Base-by-base conservation (phyloP, 1,140 invertebrate species). In the Fopius arisanus region DNA sequence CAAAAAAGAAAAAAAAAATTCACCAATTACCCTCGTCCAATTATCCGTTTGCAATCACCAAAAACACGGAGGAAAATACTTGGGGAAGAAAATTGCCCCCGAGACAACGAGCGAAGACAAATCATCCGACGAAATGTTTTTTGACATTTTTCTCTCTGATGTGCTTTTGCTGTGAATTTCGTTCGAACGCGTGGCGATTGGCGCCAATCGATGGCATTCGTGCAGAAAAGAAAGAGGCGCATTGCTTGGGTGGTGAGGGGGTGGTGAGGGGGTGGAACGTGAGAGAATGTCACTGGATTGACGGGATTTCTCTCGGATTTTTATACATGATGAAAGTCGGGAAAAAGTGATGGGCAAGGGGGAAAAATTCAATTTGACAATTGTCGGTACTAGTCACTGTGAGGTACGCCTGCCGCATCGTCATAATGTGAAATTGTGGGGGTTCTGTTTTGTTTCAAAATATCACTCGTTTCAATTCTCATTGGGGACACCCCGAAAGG, bases 141-240 rank as follows among this genome's bases (percentile, higher is more conserved):
- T 12, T 28, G 54, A 59, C 23, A 26, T 59, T 28, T 37, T 37
- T 48, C 6, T 28, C 41, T 67, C 41, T 67, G n/a, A 62, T 72
- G 21, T 28, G 14, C 48, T 59, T 37, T 26, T 28, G 19, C 2
- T 59, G 19, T 6, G 12, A 59, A 59, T 23, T 28, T 6, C 21
- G 23, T 28, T 7, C 23, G 54, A 59, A 59, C 23, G 33, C 33
- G 54, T 59, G 54, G 54, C 54, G 23, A 59, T 59, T 59, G 54
- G 54, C 19, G 43, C 43, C 43, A 59, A 59, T 59, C 54, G 54
- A 59, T 59, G 23, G 19, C 54, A 59, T 59, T 59, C 54, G 54
- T 21, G 54, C 23, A 26, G 54, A 59, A 59, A 26, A 59, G 43
- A 48, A 59, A 26, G 26, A 59, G 3, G 19, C n/a, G 19, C 43